These are phyloP conservation scores for Drosophila ironensis DNA, from an alignment of 1,140 invertebrate species.

Conservation along the genomic window DNA sequence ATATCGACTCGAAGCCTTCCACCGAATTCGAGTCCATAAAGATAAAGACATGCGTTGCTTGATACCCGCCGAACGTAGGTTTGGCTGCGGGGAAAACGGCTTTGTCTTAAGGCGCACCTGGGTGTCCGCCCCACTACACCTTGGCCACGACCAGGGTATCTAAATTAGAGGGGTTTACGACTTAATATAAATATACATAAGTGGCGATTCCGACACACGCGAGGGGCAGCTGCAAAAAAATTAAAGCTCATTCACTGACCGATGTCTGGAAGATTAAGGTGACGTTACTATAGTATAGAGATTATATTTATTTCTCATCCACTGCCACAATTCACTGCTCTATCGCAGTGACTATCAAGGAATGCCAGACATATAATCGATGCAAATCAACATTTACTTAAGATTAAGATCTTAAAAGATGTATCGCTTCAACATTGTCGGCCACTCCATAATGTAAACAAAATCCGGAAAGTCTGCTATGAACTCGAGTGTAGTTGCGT, in stretches of 20 bases:
- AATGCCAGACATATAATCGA: slow-evolving; percentile 16
- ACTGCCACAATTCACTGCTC: slow-evolving; percentile 10
- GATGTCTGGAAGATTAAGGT: slow-evolving; percentile 32
- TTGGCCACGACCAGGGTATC: slow-evolving; percentile 24
- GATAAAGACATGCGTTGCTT: slow-evolving; percentile 19
- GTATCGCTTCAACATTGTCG: slow-evolving; percentile 63
- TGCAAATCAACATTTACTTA: not conserved
- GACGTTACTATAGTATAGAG: slow-evolving; percentile 21
- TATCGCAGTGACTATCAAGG: slow-evolving; percentile 1
- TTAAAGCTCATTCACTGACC: slow-evolving; percentile 39
- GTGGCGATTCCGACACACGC: slow-evolving; percentile 30
- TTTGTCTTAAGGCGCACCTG: slow-evolving; percentile 33
- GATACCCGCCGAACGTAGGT: not conserved
- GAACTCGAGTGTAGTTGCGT: slow-evolving; percentile 37
- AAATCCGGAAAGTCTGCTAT: slow-evolving; percentile 60
- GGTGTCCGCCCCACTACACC: slow-evolving; percentile 5
- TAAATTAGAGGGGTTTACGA: slow-evolving; percentile 30
- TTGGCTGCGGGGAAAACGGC: slow-evolving; percentile 8
- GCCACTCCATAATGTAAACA: slow-evolving; percentile 71
- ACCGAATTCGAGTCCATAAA: slow-evolving; percentile 24
- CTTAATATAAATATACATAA: slow-evolving; percentile 40
- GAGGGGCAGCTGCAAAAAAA: slow-evolving; percentile 32
- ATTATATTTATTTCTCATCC: slow-evolving; percentile 29
- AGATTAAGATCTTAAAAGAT: slow-evolving; percentile 32
- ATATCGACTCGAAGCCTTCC: slow-evolving; percentile 41